A percentile compares a stretch with the other conserved stretches of the same genome.
These are phyloP conservation scores for Drosophila paramelanica DNA, from an alignment of 2,888 invertebrate genomes.

Conservation along the genomic window DNA sequence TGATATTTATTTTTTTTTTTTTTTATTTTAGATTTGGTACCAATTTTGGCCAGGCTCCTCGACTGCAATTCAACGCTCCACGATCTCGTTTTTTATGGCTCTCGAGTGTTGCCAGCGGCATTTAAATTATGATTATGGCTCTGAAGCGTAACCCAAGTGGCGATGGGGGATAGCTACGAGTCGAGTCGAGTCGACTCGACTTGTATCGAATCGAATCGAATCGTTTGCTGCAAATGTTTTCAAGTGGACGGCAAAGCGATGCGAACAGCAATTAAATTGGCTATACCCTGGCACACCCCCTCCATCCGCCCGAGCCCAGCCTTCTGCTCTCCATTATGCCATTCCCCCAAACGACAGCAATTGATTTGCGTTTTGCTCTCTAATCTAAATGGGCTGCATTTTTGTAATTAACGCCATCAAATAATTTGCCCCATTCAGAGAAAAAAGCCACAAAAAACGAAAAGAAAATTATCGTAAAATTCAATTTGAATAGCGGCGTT, in stretches of 20 bases:
- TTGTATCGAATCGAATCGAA: slow-evolving; percentile 7
- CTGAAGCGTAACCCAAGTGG: slow-evolving; percentile 60
- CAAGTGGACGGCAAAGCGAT: slow-evolving; percentile 40
- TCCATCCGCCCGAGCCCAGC: neutral
- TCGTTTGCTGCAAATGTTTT: slow-evolving; percentile 31
- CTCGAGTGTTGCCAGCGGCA: slow-evolving; percentile 64
- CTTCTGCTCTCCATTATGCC: neutral
- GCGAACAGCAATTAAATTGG: slow-evolving; percentile 53
- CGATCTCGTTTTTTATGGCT: slow-evolving; percentile 50
- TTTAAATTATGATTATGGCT: slow-evolving; percentile 70
- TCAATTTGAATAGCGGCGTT: slow-evolving; percentile 41
- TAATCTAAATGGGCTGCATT: slow-evolving; percentile 65
- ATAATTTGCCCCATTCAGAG: slow-evolving; percentile 42
- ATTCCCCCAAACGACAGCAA: slow-evolving; percentile 21
- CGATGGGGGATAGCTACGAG: slow-evolving; percentile 12
- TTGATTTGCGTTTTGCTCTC: slow-evolving; percentile 51
- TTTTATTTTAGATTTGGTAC: slow-evolving; percentile 30
- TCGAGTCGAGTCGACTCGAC: neutral
- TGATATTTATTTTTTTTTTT: neutral
- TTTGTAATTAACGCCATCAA: slow-evolving; percentile 67
- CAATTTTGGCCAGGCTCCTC: slow-evolving; percentile 27
- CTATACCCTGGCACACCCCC: slow-evolving; percentile 8
- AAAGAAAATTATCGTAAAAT: slow-evolving; percentile 40
- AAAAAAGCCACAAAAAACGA: slow-evolving; percentile 2
- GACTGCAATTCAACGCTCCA: slow-evolving; percentile 26